phyloP scores from a whole-genome alignment of 1,140 invertebrate species.

The Drosophila kanapiae region DNA sequence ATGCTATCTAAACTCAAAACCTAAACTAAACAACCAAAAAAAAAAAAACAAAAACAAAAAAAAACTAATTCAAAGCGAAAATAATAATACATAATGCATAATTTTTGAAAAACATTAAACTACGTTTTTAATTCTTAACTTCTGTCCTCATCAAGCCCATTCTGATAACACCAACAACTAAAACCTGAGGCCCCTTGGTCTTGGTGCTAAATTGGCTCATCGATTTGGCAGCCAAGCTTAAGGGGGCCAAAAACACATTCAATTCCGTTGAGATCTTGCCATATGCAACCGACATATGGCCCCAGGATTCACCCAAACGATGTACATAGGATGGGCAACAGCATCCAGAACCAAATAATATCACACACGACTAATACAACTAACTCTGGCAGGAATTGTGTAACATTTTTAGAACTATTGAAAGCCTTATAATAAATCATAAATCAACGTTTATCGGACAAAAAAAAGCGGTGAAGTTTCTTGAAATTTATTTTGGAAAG shows the following conservation, averaged over 20 bases:
- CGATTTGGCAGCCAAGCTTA: conserved; percentile 53
- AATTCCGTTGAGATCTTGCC: conserved; percentile 29
- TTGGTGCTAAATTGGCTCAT: conserved; percentile 24
- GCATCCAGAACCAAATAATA: conserved; percentile 59
- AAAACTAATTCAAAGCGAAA: conserved; percentile 61
- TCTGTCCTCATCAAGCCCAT: conserved; percentile 11
- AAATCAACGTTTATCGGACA: conserved; percentile 47
- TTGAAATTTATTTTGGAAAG: background rate
- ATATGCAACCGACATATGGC: conserved; percentile 48
- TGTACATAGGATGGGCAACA: conserved; percentile 52
- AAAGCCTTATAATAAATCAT: conserved; percentile 43
- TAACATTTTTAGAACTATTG: conserved; percentile 42
- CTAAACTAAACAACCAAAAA: conserved; percentile 51
- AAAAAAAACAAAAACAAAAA: conserved; percentile 13
- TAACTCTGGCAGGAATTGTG: conserved; percentile 45
- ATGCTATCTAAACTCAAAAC: conserved; percentile 71
- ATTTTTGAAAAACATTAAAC: conserved; percentile 71
- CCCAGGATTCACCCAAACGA: conserved; percentile 12
- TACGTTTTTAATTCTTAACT: conserved; percentile 39
- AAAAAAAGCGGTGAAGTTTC: background rate
- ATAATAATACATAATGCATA: conserved; percentile 76
- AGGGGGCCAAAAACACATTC: background rate
- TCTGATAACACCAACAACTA: conserved; percentile 41
- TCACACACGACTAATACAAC: conserved; percentile 41
- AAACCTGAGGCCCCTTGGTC: conserved; percentile 21